These are phyloP conservation scores for Grallaria varia DNA, from an alignment of 2,113 vertebrate species.

Conservation along the genomic window DNA sequence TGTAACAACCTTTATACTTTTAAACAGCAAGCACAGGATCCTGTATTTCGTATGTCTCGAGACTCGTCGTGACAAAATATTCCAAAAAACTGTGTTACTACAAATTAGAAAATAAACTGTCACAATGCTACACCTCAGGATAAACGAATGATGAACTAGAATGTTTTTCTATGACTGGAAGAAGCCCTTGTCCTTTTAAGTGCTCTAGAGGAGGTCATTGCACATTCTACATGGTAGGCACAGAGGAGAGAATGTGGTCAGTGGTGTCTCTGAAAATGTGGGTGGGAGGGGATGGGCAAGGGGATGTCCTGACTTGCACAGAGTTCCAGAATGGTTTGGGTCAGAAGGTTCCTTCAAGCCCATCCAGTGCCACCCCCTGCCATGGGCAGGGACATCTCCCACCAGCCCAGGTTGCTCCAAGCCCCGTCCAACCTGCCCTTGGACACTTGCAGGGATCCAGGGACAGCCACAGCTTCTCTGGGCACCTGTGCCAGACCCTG, in stretches of 20 bases:
- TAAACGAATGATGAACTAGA: not conserved
- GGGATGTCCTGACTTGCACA: not conserved
- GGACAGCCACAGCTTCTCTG: not conserved
- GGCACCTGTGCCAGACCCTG: not conserved
- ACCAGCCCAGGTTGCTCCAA: not conserved
- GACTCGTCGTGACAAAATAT: not conserved
- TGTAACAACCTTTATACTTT: not conserved
- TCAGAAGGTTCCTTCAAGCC: not conserved
- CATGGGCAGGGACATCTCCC: not conserved
- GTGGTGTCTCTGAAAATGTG: not conserved
- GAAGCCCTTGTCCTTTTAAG: rapidly evolving
- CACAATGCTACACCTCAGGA: not conserved
- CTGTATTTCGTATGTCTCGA: not conserved
- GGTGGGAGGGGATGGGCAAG: not conserved
- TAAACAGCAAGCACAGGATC: not conserved
- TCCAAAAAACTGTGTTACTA: not conserved
- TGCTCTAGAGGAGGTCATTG: not conserved
- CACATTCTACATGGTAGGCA: not conserved
- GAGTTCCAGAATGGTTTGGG: not conserved
- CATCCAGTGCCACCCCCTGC: no score
- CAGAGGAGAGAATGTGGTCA: not conserved
- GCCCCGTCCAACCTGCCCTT: not conserved
- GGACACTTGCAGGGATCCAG: not conserved
- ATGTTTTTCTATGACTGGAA: not conserved
- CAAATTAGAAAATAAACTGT: not conserved